Base-by-base conservation (phyloP, 2,888 invertebrate species). In the Macrostomum cliftonense region DNA sequence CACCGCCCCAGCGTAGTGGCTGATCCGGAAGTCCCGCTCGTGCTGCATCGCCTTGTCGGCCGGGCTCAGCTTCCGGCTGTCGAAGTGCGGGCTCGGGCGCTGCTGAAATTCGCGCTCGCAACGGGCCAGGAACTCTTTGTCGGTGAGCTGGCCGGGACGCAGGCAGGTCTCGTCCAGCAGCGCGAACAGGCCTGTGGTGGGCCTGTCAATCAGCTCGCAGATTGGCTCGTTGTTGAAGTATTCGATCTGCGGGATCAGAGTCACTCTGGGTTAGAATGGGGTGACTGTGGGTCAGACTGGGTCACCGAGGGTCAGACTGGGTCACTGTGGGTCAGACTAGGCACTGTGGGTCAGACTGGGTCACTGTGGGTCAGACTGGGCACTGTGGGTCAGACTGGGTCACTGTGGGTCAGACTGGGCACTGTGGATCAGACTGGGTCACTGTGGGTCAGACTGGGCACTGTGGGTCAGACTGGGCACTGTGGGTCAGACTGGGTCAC, bases 151-250 rank as follows among this genome's bases (percentile, higher is more conserved):
- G 52, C 93, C 93, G 20, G 93, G 91, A 59, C 82, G 89, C 43
- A 91, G 78, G 61, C 91, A 93, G 7, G 93, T 93, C 71, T 95
- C 95, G 66, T 97, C 95, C 78, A 95, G 80, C 57, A 93, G 85
- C 51, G 93, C 81, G 51, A 80, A 71, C 53, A 87, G 78, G 52
- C 93, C 95, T 68, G 82, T 83, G 67, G 89, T 89, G 13, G 82
- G 82, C 52, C 84, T 81, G 70, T 97, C 95, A 13, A 95, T 85
- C 52, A 97, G 75, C 65, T 91, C 88, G 71, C 91, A 93, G 67
- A 95, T 93, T 51, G 82, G 75, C 70, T 91, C 82, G 75, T 97
- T 95, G 74, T 95, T 93, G 73, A 95, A 93, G 73, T 89, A 97
- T 52, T 88, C 81, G 54, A 97, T 78, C 59, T 71, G 52, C 19